Percentiles rank a stretch among this genome's conserved stretches.
Conservation (phyloP, 2,797 vertebrate species). For the Salmo trutta region DNA sequence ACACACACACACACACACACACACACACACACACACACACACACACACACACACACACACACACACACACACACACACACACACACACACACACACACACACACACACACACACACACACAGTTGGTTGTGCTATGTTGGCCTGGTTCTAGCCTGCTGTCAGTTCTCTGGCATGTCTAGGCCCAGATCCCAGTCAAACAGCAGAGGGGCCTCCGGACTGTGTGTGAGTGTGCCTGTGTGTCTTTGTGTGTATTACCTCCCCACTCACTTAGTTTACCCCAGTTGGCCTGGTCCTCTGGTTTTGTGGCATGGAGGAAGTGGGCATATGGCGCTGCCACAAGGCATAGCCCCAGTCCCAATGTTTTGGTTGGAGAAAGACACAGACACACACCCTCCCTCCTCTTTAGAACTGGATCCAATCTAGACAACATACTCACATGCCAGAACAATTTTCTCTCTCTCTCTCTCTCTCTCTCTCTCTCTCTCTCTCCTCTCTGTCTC, state of each 20-base stretch:
- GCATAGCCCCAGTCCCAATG: slow-evolving; percentile 9
- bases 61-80: too few species aligned
- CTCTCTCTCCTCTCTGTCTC: too few species aligned
- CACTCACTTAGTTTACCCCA: slow-evolving; percentile 28
- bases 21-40: slow-evolving; percentile 29
- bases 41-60: not conserved
- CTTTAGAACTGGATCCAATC: not conserved
- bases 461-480: not conserved
- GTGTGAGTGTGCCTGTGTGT: slow-evolving; percentile 15
- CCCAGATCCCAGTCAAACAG: slow-evolving; percentile 50
- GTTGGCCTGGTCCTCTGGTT: slow-evolving; percentile 39
- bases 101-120: too few species aligned
- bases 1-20: slow-evolving; percentile 15
- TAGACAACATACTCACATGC: not conserved
- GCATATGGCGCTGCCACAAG: slow-evolving; percentile 31
- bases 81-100: too few species aligned
- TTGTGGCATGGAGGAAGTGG: slow-evolving; percentile 19
- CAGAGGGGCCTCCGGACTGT: slow-evolving; percentile 17
- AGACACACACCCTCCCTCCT: not conserved
- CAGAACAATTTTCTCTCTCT: slow-evolving; percentile 5
- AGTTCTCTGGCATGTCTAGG: slow-evolving; percentile 53
- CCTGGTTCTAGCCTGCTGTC: slow-evolving; percentile 25
- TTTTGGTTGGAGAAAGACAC: slow-evolving; percentile 3
- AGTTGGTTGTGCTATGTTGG: not conserved
- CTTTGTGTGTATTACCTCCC: slow-evolving; percentile 23